Conservation (phyloP, 1,140 invertebrate species). For the Rhopalosiphum maidis region DNA sequence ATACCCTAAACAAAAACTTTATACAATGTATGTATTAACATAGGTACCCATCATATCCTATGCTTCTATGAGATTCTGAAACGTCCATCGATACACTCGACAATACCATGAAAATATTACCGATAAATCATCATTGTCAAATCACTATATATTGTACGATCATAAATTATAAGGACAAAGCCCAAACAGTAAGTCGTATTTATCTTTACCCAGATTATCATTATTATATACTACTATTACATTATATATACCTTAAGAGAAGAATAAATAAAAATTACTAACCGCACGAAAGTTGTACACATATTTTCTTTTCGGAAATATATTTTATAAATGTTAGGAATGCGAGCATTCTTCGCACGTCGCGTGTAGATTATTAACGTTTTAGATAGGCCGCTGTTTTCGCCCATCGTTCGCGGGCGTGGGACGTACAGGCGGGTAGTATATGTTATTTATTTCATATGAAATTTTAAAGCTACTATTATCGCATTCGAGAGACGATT, state of each 20-base stretch:
- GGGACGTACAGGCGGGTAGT: not conserved
- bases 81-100: no score
- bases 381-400: slow-evolving; percentile 13
- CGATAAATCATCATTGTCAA: no score
- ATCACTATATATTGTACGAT: no score
- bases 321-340: not conserved
- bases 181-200: no score
- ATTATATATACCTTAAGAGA: not conserved
- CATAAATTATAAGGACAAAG: no score
- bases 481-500: not conserved
- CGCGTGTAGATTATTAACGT: not conserved
- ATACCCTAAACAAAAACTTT: no score
- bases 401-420: not conserved
- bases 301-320: not conserved
- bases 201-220: no score
- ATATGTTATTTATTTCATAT: not conserved
- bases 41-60: no score
- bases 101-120: no score
- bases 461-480: slow-evolving; percentile 12
- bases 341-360: not conserved
- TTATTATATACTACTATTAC: no score
- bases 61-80: no score
- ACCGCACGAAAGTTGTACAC: not conserved
- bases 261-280: slow-evolving; percentile 1
- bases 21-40: no score